phyloP scores from a whole-genome alignment of 2,888 invertebrate species.

The Nymphalis urticae region DNA sequence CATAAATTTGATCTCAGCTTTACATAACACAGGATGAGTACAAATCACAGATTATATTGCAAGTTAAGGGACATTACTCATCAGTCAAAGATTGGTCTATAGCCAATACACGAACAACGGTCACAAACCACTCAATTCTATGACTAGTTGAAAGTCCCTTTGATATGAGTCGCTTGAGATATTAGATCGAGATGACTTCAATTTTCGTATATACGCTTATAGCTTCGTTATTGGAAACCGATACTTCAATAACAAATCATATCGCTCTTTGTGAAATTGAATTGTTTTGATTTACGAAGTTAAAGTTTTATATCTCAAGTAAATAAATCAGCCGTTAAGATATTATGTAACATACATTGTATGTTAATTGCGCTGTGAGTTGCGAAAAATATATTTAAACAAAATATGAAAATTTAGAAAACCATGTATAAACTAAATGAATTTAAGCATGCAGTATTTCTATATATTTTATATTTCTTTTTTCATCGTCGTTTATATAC shows the following conservation, averaged over 20 bases:
- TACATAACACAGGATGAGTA: background rate
- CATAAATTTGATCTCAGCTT: too few species aligned
- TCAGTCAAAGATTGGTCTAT: background rate
- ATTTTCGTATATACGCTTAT: background rate
- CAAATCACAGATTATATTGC: constrained; percentile 4
- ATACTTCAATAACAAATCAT: background rate
- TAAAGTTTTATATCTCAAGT: background rate
- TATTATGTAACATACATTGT: too few species aligned
- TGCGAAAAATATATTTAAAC: too few species aligned
- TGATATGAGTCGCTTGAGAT: background rate
- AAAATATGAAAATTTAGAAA: too few species aligned
- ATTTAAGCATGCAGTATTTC: too few species aligned
- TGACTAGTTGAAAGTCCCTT: constrained; percentile 3
- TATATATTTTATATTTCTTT: too few species aligned
- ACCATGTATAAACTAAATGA: too few species aligned
- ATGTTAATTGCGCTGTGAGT: too few species aligned
- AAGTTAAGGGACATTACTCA: background rate
- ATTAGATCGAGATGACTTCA: background rate
- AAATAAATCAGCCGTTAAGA: too few species aligned
- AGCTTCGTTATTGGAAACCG: constrained; percentile 1
- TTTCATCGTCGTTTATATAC: too few species aligned
- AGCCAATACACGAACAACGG: background rate
- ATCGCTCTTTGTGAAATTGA: background rate
- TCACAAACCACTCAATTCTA: background rate
- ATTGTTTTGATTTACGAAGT: background rate